Base-by-base conservation (phyloP, 35 echinoderm and acorn worm species). In the Heliocidaris erythrogramma region DNA sequence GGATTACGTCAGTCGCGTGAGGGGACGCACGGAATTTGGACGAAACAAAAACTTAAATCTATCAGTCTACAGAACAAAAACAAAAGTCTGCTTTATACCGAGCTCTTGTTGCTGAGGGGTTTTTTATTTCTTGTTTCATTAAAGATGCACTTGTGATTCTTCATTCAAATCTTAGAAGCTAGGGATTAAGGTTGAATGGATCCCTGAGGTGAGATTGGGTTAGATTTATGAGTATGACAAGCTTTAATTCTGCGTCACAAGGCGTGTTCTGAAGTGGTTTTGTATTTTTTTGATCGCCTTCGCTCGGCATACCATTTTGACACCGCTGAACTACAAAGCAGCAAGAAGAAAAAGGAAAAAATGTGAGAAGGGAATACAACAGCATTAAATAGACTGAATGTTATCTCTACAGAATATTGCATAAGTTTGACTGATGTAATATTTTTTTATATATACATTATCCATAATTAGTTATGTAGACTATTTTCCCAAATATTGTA, bases 151-250 rank as follows among this genome's bases (percentile, higher is more conserved):
- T 56, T 7, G 52, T 56, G 52, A 56, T 56, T 21, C 61, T 71
- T 71, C 24, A 24, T 21, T 78, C 21, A 78, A 78, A 78, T 78
- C 65, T 27, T 5, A 78, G 65, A 78, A 27, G 2, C 21, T 78
- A 5, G 27, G 65, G 65, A 78, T 78, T 78, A 78, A 78, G 21
- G 14, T 78, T 78, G 27, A 78, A 78, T 78, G 65, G 65, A 21
- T 78, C 65, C 65, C 65, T 78, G 21, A 7, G 21, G 65, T 78
- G 27, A 18, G 27, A 78, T 78, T 78, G 18, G 65, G 65, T 78
- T n/a, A 78, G 65, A 78, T 78, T 78, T 27, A 78, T 27, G 65
- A 78, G 65, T 78, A 78, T 78, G 65, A 78, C 65, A 78, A 78
- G 65, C 65, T 78, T 78, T 78, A 78, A 78, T 27, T 78, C 21